These are phyloP conservation scores for Eupithecia insigniata DNA, from an alignment of 2,888 invertebrate species.

Conservation along the genomic window DNA sequence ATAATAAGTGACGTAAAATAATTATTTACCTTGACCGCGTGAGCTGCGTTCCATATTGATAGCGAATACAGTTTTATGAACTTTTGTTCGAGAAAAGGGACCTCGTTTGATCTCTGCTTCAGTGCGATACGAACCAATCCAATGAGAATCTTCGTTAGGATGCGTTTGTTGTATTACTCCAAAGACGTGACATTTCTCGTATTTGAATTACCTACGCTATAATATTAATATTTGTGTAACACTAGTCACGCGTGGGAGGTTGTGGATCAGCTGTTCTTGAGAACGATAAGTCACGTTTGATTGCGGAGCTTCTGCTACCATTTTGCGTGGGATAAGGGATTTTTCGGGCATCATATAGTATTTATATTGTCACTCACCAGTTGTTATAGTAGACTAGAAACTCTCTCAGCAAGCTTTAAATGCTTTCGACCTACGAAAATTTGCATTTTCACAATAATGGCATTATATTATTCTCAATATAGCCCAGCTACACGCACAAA, in stretches of 20 bases:
- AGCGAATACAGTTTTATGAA: not conserved
- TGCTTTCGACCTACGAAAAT: not conserved
- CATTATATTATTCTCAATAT: not conserved
- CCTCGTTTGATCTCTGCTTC: not conserved
- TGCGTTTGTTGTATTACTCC: conserved; percentile 11
- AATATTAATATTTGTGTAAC: conserved; percentile 20
- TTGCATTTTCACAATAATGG: not conserved
- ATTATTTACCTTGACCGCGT: not conserved
- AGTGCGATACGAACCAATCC: not conserved
- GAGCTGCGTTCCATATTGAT: not conserved
- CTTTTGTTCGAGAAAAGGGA: not conserved
- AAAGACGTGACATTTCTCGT: conserved; percentile 17
- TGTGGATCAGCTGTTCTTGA: conserved; percentile 13
- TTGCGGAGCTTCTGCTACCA: not conserved
- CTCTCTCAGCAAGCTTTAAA: not conserved
- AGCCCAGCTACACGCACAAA: too few relatives aligned
- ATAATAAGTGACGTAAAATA: not conserved
- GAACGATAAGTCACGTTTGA: conserved; percentile 18
- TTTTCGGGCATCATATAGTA: too few relatives aligned
- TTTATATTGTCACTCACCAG: not conserved
- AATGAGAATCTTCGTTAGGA: not conserved
- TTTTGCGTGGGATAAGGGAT: not conserved
- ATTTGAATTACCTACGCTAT: conserved; percentile 20
- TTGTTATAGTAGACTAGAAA: not conserved
- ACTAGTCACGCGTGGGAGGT: conserved; percentile 1